phyloP scores from a whole-genome alignment of 2,888 invertebrate species.

The Hymenopus coronatus region DNA sequence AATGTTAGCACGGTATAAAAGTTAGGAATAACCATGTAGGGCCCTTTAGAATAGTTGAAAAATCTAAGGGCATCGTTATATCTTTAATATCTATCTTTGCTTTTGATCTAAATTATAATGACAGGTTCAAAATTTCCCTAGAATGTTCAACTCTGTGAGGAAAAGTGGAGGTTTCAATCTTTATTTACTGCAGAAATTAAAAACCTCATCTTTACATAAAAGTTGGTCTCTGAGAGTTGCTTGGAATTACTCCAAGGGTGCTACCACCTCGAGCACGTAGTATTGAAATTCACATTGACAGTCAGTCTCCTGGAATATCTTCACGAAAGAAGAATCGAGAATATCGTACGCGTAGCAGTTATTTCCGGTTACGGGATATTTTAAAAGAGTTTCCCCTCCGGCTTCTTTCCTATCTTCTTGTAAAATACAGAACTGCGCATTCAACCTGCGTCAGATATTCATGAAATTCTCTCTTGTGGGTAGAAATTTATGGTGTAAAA shows the following conservation, averaged over 20 bases:
- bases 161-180: too few species aligned
- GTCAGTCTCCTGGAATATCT: neutral
- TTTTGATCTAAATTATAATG: too few species aligned
- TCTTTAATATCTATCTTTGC: too few species aligned
- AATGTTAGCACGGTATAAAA: too few species aligned
- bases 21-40: too few species aligned
- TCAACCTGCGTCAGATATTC: neutral
- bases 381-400: neutral
- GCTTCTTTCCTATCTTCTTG: neutral
- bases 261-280: neutral
- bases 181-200: too few species aligned
- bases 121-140: too few species aligned
- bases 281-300: neutral
- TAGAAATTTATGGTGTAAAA: too few species aligned
- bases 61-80: too few species aligned
- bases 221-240: neutral
- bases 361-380: neutral
- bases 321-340: neutral
- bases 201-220: too few species aligned
- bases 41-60: too few species aligned
- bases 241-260: neutral
- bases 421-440: neutral
- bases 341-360: neutral
- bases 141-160: too few species aligned
- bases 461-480: neutral